Conservation (phyloP, 2,113 vertebrate species). For the Phyllopteryx taeniolatus region DNA sequence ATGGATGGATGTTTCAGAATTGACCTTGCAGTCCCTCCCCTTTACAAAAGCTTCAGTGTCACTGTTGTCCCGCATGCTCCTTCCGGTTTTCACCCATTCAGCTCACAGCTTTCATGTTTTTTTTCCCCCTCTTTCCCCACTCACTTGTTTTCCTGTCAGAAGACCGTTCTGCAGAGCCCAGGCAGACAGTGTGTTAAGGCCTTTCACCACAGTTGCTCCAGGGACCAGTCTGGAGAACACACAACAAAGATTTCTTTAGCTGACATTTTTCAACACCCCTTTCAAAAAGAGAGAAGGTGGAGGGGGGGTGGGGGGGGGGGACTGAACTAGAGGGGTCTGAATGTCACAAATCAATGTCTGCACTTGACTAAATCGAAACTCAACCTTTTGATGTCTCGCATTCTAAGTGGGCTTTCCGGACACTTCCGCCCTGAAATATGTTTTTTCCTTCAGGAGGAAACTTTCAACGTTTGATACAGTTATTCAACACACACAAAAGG, state of each 20-base stretch:
- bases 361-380: conserved; percentile 29
- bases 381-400: conserved; percentile 32
- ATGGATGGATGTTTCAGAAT: background rate
- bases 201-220: conserved; percentile 81
- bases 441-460: background rate
- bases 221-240: conserved; percentile 76
- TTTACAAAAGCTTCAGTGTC: background rate
- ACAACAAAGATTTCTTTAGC: conserved; percentile 32
- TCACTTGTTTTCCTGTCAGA: conserved; percentile 75
- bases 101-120: conserved; percentile 20
- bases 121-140: conserved; percentile 66
- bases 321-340: conserved; percentile 9
- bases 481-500: background rate
- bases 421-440: conserved; percentile 17
- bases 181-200: conserved; percentile 89
- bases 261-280: conserved; percentile 26
- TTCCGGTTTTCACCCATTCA: conserved; percentile 21
- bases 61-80: conserved; percentile 1
- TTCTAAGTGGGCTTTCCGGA: conserved; percentile 22
- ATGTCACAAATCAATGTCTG: conserved; percentile 46
- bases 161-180: conserved; percentile 89
- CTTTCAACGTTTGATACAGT: background rate
- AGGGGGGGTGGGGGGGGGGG: background rate
- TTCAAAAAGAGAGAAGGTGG: conserved; percentile 17
- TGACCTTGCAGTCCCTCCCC: background rate